Conservation (phyloP, 2,797 vertebrate species). For the Semaprochilodus insignis region DNA sequence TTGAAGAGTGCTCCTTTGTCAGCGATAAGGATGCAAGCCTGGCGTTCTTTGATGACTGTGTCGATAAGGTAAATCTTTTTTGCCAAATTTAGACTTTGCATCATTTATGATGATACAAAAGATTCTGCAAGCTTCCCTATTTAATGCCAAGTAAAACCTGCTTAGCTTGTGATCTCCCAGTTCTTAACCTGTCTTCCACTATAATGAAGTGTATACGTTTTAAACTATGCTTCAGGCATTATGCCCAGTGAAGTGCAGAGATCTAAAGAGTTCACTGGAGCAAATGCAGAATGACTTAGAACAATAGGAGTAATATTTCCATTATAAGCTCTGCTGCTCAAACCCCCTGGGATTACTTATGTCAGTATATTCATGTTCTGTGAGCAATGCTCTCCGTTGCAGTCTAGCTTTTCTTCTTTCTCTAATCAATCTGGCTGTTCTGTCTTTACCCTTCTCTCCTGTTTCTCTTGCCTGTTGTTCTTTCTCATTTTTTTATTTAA, state of each 20-base stretch:
- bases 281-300: conserved; percentile 12
- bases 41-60: conserved; percentile 98
- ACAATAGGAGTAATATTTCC: conserved; percentile 28
- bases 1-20: conserved; percentile 98
- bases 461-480: conserved; percentile 30
- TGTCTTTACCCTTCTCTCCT: conserved; percentile 40
- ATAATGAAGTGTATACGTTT: conserved; percentile 19
- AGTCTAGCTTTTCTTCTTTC: conserved; percentile 12
- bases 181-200: not conserved
- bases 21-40: conserved; percentile 98
- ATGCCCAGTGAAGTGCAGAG: conserved; percentile 5
- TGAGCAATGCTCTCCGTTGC: conserved; percentile 22
- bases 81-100: not conserved
- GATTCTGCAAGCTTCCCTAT: not conserved
- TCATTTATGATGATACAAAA: not conserved
- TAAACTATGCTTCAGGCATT: conserved; percentile 31
- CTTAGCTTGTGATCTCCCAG: not conserved
- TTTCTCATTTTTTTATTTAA: conserved; percentile 58
- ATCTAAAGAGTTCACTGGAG: conserved; percentile 21
- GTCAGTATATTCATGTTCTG: conserved; percentile 41
- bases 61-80: conserved; percentile 90
- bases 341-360: conserved; percentile 27
- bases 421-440: conserved; percentile 26
- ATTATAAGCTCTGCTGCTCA: conserved; percentile 41
- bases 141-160: not conserved